These are phyloP conservation scores for Gambelia wislizenii DNA, from an alignment of 2,797 vertebrate species.

Conservation along the genomic window DNA sequence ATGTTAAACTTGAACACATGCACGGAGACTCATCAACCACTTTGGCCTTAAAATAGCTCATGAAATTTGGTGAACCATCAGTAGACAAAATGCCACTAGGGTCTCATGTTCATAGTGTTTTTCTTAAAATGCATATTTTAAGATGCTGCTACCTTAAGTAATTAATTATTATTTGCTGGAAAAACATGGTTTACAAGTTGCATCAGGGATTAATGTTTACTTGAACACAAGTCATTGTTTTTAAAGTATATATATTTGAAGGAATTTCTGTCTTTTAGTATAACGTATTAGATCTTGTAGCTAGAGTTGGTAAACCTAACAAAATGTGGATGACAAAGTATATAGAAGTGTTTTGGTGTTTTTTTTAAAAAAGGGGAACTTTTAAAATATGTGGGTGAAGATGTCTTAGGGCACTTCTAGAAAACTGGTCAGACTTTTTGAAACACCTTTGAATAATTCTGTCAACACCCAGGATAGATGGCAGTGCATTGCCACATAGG, in stretches of 20 bases:
- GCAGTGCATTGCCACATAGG: background rate
- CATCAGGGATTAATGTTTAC: constrained; percentile 90
- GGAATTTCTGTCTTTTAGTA: constrained; percentile 14
- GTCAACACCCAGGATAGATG: background rate
- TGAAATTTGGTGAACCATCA: background rate
- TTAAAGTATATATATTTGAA: constrained; percentile 19
- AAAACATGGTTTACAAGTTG: constrained; percentile 81
- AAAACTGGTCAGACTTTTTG: background rate
- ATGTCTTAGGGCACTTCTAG: background rate
- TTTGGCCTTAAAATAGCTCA: constrained; percentile 31
- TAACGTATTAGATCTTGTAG: constrained; percentile 4
- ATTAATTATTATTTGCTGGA: constrained; percentile 68
- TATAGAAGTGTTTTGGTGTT: background rate
- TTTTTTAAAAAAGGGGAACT: background rate
- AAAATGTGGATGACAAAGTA: constrained; percentile 4
- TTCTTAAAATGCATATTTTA: constrained; percentile 35
- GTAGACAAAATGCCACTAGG: constrained; percentile 20
- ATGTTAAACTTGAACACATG: background rate
- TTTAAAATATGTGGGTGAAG: constrained; percentile 2
- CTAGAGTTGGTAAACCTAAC: constrained; percentile 11
- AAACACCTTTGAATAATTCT: background rate
- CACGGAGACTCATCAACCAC: background rate
- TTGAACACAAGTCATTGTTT: constrained; percentile 86
- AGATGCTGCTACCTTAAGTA: constrained; percentile 82
- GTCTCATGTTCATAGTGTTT: background rate